Base-by-base conservation (phyloP, 2,113 vertebrate genomes). In the Rafetus swinhoei region DNA sequence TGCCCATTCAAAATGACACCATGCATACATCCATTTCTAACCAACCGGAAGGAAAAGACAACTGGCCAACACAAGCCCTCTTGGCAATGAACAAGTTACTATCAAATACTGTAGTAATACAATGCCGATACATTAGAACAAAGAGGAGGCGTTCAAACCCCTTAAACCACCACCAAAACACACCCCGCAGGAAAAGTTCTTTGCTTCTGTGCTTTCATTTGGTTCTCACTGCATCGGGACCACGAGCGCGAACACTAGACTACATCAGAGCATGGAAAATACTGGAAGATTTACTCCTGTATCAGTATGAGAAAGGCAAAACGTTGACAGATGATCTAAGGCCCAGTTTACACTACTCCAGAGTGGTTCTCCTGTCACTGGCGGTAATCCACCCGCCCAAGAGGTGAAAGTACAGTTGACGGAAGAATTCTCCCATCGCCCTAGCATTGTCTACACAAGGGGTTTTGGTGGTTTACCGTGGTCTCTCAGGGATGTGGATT, bases 141-240 rank as follows among this genome's bases (percentile, higher is more conserved):
- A 56, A 65, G 9, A 29, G 12, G n/a, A 60, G 72, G 90, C 50
- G 59, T 52, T 80, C 81, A 86, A 87, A 79, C 5, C 1, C 5
- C 39, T 35, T 74, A 54, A 0, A 0, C 16, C 19, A 4, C 59
- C 10, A 0, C 0, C 21, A 8, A 0, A 7, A 12, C 1, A 12
- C 7, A 8, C 3, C 6, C 2, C 32, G 2, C 62, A n/a, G 16
- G 16, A 69, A 69, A 69, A 69, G 62, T 69, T n/a, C 32, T 5
- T 82, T 65, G 22, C 10, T 9, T 69, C 25, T 27, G 62, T 22
- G 6, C 10, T 84, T 82, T 45, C 1, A 11, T 83, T 29, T 21
- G 29, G 62, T 52, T 8, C 52, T 7, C 53, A 27, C 80, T 83
- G 45, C 79, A 45, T 0, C 5, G 12, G 62, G 19, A 62, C 2